These are phyloP conservation scores for Campoplex capitator DNA, from an alignment of 2,888 invertebrate species.

Conservation along the genomic window DNA sequence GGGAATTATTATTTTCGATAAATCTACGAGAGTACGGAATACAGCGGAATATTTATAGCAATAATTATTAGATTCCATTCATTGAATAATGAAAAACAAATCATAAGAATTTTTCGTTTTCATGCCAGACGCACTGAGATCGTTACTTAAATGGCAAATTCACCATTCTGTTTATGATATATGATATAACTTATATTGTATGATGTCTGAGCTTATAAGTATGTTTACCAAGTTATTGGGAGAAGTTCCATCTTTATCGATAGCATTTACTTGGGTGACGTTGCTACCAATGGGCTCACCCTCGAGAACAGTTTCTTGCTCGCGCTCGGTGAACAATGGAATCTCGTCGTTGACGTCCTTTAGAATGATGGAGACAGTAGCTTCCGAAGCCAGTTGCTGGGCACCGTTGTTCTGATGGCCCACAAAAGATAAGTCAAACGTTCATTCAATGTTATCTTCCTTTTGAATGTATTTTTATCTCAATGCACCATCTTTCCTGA, in stretches of 20 bases:
- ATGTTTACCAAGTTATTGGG: slow-evolving; percentile 95
- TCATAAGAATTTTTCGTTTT: too few relatives aligned
- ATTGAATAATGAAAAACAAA: too few relatives aligned
- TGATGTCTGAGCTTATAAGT: not conserved
- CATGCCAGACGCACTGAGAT: too few relatives aligned
- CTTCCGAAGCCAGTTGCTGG: slow-evolving; percentile 97
- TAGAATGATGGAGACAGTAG: slow-evolving; percentile 96
- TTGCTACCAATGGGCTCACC: slow-evolving; percentile 98
- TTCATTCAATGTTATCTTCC: slow-evolving; percentile 30
- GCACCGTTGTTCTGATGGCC: slow-evolving; percentile 94
- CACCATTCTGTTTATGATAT: not conserved
- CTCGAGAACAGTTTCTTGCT: slow-evolving; percentile 97
- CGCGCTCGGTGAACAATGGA: slow-evolving; percentile 97
- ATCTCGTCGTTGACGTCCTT: slow-evolving; percentile 99
- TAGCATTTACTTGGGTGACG: slow-evolving; percentile 98
- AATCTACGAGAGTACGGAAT: too few relatives aligned
- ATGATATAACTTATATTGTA: not conserved
- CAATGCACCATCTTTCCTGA: not conserved
- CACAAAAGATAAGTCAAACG: slow-evolving; percentile 28
- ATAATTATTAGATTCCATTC: too few relatives aligned
- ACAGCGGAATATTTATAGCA: too few relatives aligned
- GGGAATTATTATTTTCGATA: too few relatives aligned
- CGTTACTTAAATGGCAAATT: too few relatives aligned
- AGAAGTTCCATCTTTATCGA: slow-evolving; percentile 97
- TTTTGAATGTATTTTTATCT: slow-evolving; percentile 15